phyloP scores from a whole-genome alignment of 2,113 vertebrate species.

The Macrotus californicus region DNA sequence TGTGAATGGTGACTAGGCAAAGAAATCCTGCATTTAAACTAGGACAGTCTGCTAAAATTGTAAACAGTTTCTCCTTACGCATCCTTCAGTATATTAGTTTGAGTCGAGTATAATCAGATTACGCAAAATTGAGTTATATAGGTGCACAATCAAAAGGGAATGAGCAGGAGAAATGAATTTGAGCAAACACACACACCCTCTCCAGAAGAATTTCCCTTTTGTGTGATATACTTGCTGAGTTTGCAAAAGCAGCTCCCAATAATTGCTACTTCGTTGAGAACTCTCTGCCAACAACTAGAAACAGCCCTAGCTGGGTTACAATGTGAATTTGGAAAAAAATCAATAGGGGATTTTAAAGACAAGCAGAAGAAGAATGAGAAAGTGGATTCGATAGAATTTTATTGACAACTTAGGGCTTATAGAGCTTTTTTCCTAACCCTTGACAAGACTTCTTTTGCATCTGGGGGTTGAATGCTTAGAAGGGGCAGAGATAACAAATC shows the following conservation, averaged over 20 bases:
- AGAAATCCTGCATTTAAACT: slow-evolving; percentile 30
- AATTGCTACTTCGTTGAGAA: slow-evolving; percentile 39
- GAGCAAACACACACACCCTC: neutral
- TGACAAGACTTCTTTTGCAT: slow-evolving; percentile 41
- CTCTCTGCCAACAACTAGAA: slow-evolving; percentile 15
- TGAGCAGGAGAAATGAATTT: slow-evolving; percentile 6
- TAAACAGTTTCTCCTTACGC: neutral
- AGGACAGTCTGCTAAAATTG: neutral
- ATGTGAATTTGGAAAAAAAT: neutral
- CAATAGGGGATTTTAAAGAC: slow-evolving; percentile 51
- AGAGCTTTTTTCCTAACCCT: slow-evolving; percentile 40
- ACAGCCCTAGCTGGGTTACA: slow-evolving; percentile 9
- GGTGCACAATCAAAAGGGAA: slow-evolving; percentile 3
- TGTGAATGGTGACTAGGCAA: neutral
- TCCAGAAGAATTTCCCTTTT: slow-evolving; percentile 16
- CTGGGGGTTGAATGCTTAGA: neutral
- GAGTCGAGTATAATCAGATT: slow-evolving; percentile 53
- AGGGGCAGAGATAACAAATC: slow-evolving; percentile 14
- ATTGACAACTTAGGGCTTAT: slow-evolving; percentile 46
- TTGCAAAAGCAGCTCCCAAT: neutral
- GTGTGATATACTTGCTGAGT: slow-evolving; percentile 16
- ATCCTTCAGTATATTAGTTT: slow-evolving; percentile 33
- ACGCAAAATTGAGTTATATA: slow-evolving; percentile 41
- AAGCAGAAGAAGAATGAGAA: slow-evolving; percentile 43
- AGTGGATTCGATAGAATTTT: slow-evolving; percentile 37